Conservation (phyloP, 2,113 vertebrate species). For the Elaphurus davidianus region DNA sequence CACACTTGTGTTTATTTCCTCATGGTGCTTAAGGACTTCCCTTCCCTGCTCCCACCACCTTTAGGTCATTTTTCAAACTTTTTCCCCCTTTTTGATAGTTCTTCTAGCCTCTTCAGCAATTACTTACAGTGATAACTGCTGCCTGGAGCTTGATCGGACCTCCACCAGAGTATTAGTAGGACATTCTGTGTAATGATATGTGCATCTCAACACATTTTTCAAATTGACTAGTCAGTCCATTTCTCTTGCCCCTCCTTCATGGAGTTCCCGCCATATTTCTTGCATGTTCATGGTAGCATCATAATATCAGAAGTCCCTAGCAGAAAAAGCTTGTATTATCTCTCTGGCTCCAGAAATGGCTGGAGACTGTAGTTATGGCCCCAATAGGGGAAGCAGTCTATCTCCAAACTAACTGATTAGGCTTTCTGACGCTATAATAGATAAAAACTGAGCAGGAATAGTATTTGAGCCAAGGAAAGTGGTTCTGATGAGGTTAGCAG, state of each 20-base stretch:
- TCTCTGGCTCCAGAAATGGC: conserved; percentile 53
- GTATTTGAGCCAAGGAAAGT: not conserved
- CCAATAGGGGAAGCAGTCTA: not conserved
- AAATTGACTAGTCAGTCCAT: not conserved
- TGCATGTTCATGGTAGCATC: not conserved
- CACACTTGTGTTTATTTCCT: not conserved
- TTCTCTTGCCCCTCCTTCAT: not conserved
- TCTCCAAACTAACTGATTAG: not conserved
- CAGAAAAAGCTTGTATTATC: conserved; percentile 33
- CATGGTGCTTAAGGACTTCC: not conserved
- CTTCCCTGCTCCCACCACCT: not conserved
- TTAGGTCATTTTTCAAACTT: not conserved
- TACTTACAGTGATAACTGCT: not conserved
- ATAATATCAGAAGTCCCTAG: conserved; percentile 26
- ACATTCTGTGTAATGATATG: not conserved
- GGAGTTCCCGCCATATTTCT: conserved; percentile 22
- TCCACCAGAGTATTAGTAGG: not conserved
- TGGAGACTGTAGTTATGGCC: conserved; percentile 48
- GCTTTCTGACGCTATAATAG: not conserved
- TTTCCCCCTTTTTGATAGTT: not conserved
- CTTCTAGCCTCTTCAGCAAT: not conserved
- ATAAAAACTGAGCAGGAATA: not conserved
- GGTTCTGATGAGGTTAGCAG: not conserved
- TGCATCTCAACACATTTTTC: not conserved
- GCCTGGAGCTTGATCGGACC: not conserved